These are phyloP conservation scores for Prionailurus bengalensis DNA, from an alignment of 2,113 vertebrate genomes.

Conservation along the genomic window DNA sequence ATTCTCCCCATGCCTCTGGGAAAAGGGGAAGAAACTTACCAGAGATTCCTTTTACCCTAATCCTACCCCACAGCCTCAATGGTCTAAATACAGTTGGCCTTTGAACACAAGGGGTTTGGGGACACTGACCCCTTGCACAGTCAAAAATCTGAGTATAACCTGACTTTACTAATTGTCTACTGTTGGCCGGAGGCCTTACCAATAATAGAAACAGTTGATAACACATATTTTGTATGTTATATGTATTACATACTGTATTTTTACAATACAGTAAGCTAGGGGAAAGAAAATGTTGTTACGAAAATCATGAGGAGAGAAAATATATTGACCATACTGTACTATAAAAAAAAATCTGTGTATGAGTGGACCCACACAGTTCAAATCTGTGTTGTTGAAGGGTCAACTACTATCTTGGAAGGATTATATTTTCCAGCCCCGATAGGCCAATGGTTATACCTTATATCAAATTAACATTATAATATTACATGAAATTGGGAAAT, in stretches of 20 bases:
- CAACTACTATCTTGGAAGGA: not conserved
- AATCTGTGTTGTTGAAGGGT: not conserved
- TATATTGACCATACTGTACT: not conserved
- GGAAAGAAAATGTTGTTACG: not conserved
- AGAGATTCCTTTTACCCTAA: not conserved
- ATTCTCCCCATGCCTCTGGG: not conserved
- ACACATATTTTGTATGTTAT: not conserved
- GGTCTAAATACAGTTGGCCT: not conserved
- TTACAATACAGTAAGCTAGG: not conserved
- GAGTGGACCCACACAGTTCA: not conserved
- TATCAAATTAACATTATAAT: not conserved
- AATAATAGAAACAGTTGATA: not conserved
- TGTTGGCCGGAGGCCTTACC: not conserved
- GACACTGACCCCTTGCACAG: not conserved
- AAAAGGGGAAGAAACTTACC: not conserved
- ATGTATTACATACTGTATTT: not conserved
- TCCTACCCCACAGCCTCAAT: not conserved
- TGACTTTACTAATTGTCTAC: not conserved
- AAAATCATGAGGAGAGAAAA: not conserved
- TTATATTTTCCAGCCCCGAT: not conserved
- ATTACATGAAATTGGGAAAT: not conserved
- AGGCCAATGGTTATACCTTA: not conserved
- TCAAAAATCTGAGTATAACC: not conserved
- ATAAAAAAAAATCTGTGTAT: not conserved
- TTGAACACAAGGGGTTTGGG: not conserved